A percentile compares a stretch with the other conserved stretches of the same genome.
phyloP scores from a whole-genome alignment of 2,113 vertebrate genomes.

The Notarius quadriscutis region DNA sequence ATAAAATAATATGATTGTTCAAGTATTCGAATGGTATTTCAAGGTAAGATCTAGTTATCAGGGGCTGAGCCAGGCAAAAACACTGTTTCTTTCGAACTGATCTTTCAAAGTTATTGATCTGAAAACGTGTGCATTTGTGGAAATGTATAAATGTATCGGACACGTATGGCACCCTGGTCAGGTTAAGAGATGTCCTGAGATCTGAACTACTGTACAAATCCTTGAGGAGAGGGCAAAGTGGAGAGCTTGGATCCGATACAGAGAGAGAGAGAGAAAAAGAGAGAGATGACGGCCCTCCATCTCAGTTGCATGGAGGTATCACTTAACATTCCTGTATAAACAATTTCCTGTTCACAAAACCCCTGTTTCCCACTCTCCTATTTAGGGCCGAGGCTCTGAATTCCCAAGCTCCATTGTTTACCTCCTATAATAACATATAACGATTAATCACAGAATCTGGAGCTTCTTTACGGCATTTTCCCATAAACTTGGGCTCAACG shows the following conservation, averaged over 20 bases:
- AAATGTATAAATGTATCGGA: background rate
- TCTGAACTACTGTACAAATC: background rate
- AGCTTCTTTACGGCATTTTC: constrained; percentile 74
- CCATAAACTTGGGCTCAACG: constrained; percentile 70
- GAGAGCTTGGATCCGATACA: constrained; percentile 31
- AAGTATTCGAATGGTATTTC: background rate
- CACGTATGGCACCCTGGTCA: too few relatives aligned
- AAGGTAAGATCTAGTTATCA: background rate
- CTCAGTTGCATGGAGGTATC: constrained; percentile 41
- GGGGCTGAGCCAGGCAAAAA: background rate
- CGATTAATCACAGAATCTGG: constrained; percentile 72
- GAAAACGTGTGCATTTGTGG: background rate
- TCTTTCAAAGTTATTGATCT: background rate
- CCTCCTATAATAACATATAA: constrained; percentile 74
- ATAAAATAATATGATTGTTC: background rate
- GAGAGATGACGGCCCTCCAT: constrained; percentile 2
- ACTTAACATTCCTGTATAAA: constrained; percentile 56
- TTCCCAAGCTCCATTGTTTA: constrained; percentile 75
- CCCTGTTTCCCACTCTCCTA: constrained; percentile 71
- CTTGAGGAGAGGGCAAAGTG: background rate
- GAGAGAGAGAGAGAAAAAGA: constrained; percentile 10
- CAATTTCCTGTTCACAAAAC: constrained; percentile 69
- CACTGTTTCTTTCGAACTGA: background rate
- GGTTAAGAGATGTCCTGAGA: background rate
- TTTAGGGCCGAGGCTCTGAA: constrained; percentile 54